Conservation (phyloP, 2,113 vertebrate species). For the Trinectes maculatus region DNA sequence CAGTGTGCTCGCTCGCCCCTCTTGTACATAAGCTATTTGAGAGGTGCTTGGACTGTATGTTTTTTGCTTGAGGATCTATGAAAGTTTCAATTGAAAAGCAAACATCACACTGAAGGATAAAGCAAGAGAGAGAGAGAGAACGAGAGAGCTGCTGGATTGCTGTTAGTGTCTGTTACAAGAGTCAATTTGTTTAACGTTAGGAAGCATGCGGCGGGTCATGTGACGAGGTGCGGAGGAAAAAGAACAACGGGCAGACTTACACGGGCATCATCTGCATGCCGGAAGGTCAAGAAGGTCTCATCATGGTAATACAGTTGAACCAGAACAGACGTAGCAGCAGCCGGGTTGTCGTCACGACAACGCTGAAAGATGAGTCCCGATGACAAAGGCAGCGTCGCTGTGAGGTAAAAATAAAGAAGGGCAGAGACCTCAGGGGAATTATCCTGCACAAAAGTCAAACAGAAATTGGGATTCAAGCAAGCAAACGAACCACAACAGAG, state of each 20-base stretch:
- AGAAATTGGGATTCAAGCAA: conserved; percentile 19
- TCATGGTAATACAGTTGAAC: conserved; percentile 26
- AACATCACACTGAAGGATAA: conserved; percentile 40
- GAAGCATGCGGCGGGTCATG: conserved; percentile 37
- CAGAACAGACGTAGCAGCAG: conserved; percentile 13
- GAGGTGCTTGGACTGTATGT: conserved; percentile 35
- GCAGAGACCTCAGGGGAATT: background rate
- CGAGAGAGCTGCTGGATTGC: conserved; percentile 43
- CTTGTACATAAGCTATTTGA: conserved; percentile 34
- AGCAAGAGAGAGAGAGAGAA: too few species aligned
- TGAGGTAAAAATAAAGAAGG: conserved; percentile 18
- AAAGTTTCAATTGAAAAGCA: conserved; percentile 54
- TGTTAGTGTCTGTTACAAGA: conserved; percentile 41
- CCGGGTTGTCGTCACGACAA: conserved; percentile 10
- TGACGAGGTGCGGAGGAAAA: conserved; percentile 30
- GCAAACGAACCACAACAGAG: conserved; percentile 1
- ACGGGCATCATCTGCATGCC: conserved; percentile 52
- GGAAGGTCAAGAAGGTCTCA: conserved; percentile 66
- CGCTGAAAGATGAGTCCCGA: conserved; percentile 8
- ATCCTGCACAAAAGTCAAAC: conserved; percentile 25
- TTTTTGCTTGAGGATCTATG: conserved; percentile 31
- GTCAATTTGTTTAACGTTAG: conserved; percentile 51
- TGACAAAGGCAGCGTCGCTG: conserved; percentile 32
- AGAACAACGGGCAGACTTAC: conserved; percentile 35
- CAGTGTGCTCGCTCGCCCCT: conserved; percentile 6